A percentile compares a stretch with the other conserved stretches of the same genome.
These are phyloP conservation scores for Corynorhinus townsendii DNA, from an alignment of 2,113 vertebrate species.

Conservation along the genomic window DNA sequence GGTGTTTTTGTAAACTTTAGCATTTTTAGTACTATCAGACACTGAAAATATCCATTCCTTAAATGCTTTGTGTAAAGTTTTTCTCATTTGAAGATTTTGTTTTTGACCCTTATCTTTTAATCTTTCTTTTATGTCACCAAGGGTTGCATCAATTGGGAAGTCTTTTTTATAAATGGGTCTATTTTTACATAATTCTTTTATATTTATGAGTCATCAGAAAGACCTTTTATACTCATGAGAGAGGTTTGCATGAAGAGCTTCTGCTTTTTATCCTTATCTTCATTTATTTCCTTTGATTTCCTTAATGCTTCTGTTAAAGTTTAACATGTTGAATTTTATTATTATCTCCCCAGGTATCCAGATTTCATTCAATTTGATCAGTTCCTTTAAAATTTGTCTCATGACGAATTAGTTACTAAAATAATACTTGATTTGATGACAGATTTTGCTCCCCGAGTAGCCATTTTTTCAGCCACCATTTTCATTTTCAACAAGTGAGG, in stretches of 20 bases:
- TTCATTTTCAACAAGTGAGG: conserved; percentile 54
- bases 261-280: conserved; percentile 90
- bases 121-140: conserved; percentile 91
- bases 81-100: conserved; percentile 91
- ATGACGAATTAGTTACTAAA: conserved; percentile 92
- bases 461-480: conserved; percentile 80
- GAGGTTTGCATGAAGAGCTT: conserved; percentile 83
- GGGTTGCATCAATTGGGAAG: conserved; percentile 85
- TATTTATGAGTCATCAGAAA: conserved; percentile 84
- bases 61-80: conserved; percentile 85
- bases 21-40: conserved; percentile 84
- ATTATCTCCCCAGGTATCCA: conserved; percentile 90
- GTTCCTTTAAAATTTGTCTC: conserved; percentile 90
- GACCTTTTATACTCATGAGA: conserved; percentile 78
- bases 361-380: conserved; percentile 89
- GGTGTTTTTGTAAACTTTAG: conserved; percentile 85
- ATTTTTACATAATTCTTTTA: conserved; percentile 85
- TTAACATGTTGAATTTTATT: conserved; percentile 93
- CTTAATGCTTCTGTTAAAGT: conserved; percentile 82
- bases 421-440: conserved; percentile 91
- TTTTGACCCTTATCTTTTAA: conserved; percentile 85
- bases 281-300: conserved; percentile 91
- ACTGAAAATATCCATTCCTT: conserved; percentile 90
- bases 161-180: conserved; percentile 93
- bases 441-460: conserved; percentile 85